Percentiles rank a stretch among this genome's conserved stretches.
Conservation (phyloP, 2,797 vertebrate genomes). For the Brachyalestes nurse region DNA sequence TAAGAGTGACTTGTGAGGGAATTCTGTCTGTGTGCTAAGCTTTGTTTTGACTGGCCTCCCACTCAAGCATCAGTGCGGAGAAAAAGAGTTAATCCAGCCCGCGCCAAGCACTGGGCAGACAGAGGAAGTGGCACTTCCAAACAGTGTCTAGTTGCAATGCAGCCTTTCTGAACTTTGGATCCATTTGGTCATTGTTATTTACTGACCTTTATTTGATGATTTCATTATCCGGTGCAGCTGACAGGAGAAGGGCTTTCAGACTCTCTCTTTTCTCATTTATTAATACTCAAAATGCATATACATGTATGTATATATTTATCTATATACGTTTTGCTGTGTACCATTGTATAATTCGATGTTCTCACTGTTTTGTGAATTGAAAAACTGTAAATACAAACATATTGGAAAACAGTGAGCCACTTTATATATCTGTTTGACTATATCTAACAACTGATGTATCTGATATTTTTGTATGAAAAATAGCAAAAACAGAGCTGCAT, state of each 20-base stretch:
- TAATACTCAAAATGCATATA: too few relatives aligned
- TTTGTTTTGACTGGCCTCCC: conserved; percentile 62
- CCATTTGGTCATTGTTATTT: neutral
- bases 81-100: conserved; percentile 24
- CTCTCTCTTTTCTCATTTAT: neutral
- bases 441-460: too few relatives aligned
- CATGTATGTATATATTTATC: too few relatives aligned
- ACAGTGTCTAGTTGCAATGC: conserved; percentile 11
- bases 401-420: too few relatives aligned
- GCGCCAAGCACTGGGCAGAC: conserved; percentile 33
- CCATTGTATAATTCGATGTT: too few relatives aligned
- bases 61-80: conserved; percentile 28
- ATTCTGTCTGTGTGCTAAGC: conserved; percentile 44
- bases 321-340: too few relatives aligned
- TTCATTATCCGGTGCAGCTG: neutral
- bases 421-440: too few relatives aligned
- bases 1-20: conserved; percentile 66
- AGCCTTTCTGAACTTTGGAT: conserved; percentile 6
- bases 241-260: neutral
- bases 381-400: too few relatives aligned
- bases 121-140: conserved; percentile 18
- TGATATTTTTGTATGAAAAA: too few relatives aligned
- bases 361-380: too few relatives aligned
- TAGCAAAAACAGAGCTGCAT: too few relatives aligned
- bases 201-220: neutral